Conservation (phyloP, 2,888 invertebrate genomes). For the Tipula helvola region DNA sequence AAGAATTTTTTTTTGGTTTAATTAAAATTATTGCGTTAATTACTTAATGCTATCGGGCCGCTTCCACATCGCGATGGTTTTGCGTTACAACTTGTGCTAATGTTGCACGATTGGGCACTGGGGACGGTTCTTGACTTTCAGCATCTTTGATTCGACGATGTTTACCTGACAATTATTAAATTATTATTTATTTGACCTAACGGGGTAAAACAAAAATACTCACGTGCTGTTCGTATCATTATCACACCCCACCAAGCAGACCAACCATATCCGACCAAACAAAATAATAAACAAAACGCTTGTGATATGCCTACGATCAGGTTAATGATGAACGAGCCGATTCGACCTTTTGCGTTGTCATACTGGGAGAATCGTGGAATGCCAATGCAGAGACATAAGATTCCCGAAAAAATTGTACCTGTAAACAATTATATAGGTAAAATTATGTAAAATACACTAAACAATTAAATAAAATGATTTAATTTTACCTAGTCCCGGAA, state of each 20-base stretch:
- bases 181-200: background rate
- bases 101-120: conserved; percentile 4
- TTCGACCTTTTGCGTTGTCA: conserved; percentile 60
- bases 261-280: conserved; percentile 96
- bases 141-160: background rate
- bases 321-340: conserved; percentile 76
- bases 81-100: conserved; percentile 11
- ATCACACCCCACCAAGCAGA: conserved; percentile 96
- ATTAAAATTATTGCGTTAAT: background rate
- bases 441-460: background rate
- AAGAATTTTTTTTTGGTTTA: background rate
- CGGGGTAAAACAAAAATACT: conserved; percentile 33
- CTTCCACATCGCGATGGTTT: conserved; percentile 12
- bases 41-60: conserved; percentile 6
- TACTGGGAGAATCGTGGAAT: conserved; percentile 76
- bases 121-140: background rate
- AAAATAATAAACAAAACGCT: conserved; percentile 85
- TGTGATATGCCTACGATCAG: conserved; percentile 77
- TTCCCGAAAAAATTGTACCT: conserved; percentile 84
- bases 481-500: conserved; percentile 60
- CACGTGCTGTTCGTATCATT: conserved; percentile 80
- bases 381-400: conserved; percentile 79
- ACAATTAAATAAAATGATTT: background rate
- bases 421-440: conserved; percentile 21
- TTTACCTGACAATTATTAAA: background rate